These are phyloP conservation scores for Palythoa grandis DNA, from an alignment of 92 coral and sea anemone species.

Conservation along the genomic window DNA sequence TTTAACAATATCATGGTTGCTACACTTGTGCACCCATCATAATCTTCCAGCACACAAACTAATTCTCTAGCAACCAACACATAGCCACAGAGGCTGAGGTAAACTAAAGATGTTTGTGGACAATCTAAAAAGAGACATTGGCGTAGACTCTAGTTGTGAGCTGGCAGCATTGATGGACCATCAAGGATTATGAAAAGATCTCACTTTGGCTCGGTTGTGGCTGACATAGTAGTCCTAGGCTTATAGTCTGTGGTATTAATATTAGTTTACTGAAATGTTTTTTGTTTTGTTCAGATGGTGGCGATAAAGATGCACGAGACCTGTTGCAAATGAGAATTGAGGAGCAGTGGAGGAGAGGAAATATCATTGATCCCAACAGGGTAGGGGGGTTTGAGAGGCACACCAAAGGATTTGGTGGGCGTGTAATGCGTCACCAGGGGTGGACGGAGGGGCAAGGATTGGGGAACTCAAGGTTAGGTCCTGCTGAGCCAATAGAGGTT, in stretches of 20 bases:
- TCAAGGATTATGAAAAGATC: no score
- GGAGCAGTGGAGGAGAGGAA: conserved; percentile 84
- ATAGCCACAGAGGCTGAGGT: no score
- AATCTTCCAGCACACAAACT: no score
- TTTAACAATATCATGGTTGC: neutral
- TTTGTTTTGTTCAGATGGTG: conserved; percentile 63
- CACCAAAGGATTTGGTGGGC: conserved; percentile 92
- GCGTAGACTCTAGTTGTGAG: no score
- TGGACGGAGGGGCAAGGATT: conserved; percentile 90
- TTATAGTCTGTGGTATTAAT: neutral
- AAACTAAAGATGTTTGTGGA: no score
- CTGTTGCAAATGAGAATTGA: conserved; percentile 86
- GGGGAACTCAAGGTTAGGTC: conserved; percentile 88
- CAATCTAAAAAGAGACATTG: no score
- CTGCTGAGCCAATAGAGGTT: conserved; percentile 80
- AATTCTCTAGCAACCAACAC: no score
- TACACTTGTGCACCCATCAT: no score
- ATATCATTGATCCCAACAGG: conserved; percentile 68
- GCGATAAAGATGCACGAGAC: conserved; percentile 89
- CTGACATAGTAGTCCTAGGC: no score
- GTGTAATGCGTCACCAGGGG: conserved; percentile 86
- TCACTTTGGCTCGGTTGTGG: no score
- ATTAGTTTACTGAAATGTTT: neutral
- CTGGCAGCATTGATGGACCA: no score
- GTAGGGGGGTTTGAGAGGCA: conserved; percentile 95